Evolutionary conservation across 92 coral and sea anemone species (phyloP).

Genomic region (Actinernus sp.): DNA sequence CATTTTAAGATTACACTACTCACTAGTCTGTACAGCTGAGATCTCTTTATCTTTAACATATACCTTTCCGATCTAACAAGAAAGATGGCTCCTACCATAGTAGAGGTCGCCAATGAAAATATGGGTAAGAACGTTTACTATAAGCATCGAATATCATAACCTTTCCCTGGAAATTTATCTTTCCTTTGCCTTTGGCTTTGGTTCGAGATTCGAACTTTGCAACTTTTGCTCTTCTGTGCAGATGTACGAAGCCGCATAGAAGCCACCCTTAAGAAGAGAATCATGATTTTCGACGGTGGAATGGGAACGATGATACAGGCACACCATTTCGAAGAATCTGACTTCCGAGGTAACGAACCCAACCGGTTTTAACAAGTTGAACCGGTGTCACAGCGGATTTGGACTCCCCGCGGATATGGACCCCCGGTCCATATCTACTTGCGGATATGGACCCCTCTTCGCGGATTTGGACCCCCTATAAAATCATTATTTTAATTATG

Average conservation of each 20-base stretch:
- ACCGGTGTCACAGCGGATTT: neutral
- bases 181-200: too few relatives aligned
- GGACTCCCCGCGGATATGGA: too few relatives aligned
- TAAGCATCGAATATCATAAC: too few relatives aligned
- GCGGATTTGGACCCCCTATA: too few relatives aligned
- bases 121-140: slow-evolving; percentile 12
- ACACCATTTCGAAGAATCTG: slow-evolving; percentile 82
- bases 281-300: slow-evolving; percentile 95
- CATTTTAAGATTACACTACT: too few relatives aligned
- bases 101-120: neutral
- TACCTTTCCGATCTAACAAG: neutral
- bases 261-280: slow-evolving; percentile 82
- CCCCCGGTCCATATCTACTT: too few relatives aligned
- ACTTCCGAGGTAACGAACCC: slow-evolving; percentile 70
- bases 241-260: slow-evolving; percentile 71
- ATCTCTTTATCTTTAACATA: too few relatives aligned
- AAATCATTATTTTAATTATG: too few relatives aligned
- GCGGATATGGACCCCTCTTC: too few relatives aligned
- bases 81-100: slow-evolving; percentile 24
- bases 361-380: neutral
- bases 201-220: too few relatives aligned
- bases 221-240: slow-evolving; percentile 9
- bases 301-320: slow-evolving; percentile 99
- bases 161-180: too few relatives aligned
- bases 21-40: too few relatives aligned